phyloP scores from a whole-genome alignment of 2,888 invertebrate species.

The Brachyptera risi region DNA sequence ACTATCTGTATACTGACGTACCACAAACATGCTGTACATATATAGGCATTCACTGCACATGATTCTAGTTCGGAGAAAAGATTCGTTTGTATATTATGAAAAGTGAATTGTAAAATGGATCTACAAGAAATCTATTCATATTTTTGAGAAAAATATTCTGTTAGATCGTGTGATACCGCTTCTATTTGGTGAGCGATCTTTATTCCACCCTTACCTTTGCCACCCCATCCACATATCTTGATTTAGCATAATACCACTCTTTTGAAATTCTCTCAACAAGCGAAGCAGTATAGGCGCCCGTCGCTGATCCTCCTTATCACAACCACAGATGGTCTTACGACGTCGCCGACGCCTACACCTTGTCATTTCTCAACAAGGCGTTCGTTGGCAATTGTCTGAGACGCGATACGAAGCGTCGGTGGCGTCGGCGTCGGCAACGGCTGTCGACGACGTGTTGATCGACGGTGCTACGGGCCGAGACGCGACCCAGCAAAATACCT shows the following conservation, averaged over 20 bases:
- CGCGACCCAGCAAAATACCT: slow-evolving; percentile 1
- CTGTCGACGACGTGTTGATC: neutral
- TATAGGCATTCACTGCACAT: too few species aligned
- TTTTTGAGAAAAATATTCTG: too few species aligned
- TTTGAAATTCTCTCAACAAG: neutral
- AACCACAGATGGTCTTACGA: neutral
- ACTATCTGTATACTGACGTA: too few species aligned
- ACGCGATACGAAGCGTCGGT: neutral
- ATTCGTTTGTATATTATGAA: too few species aligned
- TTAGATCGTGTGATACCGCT: too few species aligned
- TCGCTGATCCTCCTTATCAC: slow-evolving; percentile 3
- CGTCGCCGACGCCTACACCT: neutral
- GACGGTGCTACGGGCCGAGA: neutral
- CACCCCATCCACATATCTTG: neutral
- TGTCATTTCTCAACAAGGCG: neutral
- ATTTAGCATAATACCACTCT: neutral
- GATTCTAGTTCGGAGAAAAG: too few species aligned
- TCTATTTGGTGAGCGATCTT: neutral
- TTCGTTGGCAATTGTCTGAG: slow-evolving; percentile 3
- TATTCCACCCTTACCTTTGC: neutral
- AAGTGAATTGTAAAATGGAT: too few species aligned
- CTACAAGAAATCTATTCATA: too few species aligned
- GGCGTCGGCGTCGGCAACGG: neutral
- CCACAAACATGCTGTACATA: too few species aligned
- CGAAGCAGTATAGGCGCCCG: neutral